Percentiles rank a stretch among this genome's conserved stretches.
Evolutionary conservation across 2,113 vertebrate species (phyloP).

Genomic region (Pluvialis apricaria): DNA sequence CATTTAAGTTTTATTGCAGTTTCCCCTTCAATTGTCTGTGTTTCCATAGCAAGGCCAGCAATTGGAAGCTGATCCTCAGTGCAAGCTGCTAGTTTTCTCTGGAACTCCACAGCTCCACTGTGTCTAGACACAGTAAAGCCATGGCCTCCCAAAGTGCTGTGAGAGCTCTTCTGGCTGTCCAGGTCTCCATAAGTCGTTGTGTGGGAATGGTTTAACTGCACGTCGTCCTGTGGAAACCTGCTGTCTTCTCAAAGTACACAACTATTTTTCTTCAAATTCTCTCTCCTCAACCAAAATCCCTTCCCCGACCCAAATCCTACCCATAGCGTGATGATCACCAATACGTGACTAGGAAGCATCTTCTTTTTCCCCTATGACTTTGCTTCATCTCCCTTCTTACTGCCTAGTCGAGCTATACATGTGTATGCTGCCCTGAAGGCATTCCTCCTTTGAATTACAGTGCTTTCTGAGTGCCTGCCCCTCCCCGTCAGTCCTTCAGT

Average conservation of each 20-base stretch:
- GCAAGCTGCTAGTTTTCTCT: background rate
- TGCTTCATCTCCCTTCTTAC: background rate
- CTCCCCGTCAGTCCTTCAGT: constrained; percentile 38
- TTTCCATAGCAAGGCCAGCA: constrained; percentile 7
- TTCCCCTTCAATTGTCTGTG: constrained; percentile 16
- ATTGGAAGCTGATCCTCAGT: background rate
- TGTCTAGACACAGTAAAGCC: background rate
- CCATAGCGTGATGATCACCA: background rate
- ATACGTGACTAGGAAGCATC: background rate
- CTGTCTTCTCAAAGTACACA: background rate
- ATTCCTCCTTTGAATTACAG: background rate
- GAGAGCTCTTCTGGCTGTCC: background rate
- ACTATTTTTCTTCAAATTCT: background rate
- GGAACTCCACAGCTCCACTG: background rate
- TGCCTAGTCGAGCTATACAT: background rate
- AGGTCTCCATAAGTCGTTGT: background rate
- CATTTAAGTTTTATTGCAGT: background rate
- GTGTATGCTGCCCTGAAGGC: constrained; percentile 5
- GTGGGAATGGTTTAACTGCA: background rate
- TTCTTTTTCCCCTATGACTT: background rate
- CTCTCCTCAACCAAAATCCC: background rate
- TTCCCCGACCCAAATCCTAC: background rate
- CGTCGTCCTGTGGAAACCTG: fast-evolving
- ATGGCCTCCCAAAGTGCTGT: background rate
- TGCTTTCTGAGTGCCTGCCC: background rate